A percentile compares a stretch with the other conserved stretches of the same genome.
These are phyloP conservation scores for Chloroceryle aenea DNA, from an alignment of 2,113 vertebrate genomes.

Conservation along the genomic window DNA sequence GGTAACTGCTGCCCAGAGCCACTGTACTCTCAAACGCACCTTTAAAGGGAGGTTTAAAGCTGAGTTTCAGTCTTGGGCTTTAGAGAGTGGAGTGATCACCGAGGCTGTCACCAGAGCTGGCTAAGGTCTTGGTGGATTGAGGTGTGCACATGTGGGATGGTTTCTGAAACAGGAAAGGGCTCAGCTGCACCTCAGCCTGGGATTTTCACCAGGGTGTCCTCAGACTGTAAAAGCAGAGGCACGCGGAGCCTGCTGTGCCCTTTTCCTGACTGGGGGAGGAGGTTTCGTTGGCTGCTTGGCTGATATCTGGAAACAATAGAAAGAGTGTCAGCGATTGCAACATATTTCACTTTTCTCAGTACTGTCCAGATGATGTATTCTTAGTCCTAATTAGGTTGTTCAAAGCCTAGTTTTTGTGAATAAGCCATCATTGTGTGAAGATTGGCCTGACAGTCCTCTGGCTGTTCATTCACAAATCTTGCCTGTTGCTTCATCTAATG, in stretches of 20 bases:
- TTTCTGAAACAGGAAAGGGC: not conserved
- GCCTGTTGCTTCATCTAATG: not conserved
- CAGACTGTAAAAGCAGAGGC: not conserved
- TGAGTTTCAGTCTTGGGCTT: not conserved
- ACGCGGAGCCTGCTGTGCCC: not conserved
- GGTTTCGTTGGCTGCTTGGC: not conserved
- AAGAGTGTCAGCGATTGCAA: not conserved
- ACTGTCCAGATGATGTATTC: slow-evolving; percentile 59
- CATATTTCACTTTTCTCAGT: slow-evolving; percentile 47
- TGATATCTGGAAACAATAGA: slow-evolving; percentile 43
- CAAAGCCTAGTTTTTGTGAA: slow-evolving; percentile 59
- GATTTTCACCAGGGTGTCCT: rapidly evolving
- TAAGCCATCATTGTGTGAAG: slow-evolving; percentile 58
- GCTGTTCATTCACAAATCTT: slow-evolving; percentile 61
- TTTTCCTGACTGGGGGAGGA: not conserved
- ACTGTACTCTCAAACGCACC: not conserved
- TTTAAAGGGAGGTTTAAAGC: not conserved
- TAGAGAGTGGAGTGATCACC: not conserved
- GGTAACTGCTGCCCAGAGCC: not conserved
- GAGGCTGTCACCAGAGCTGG: not conserved
- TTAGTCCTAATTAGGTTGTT: slow-evolving; percentile 54
- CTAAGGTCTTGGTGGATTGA: not conserved
- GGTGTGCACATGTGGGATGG: rapidly evolving
- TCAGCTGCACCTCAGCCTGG: not conserved
- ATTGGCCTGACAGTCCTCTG: slow-evolving; percentile 43